Evolutionary conservation across 2,888 invertebrate species (phyloP), one percentile per base, ranked within the genome.

Genomic region (Carabus problematicus): DNA sequence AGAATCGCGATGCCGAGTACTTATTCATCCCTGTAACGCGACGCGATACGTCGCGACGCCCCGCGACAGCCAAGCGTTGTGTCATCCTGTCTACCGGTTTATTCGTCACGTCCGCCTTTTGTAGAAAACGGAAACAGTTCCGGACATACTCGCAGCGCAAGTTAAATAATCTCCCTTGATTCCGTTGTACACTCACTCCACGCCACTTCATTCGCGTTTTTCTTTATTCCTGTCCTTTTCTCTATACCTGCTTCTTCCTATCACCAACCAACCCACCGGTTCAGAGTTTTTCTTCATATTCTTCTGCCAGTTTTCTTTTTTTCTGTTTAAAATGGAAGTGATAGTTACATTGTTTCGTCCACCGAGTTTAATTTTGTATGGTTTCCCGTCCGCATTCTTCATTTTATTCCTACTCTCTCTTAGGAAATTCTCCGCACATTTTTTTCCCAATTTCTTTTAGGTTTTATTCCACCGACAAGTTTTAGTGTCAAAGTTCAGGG

Each of bases 381-480:
- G 29, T 12, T 56, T 56, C 39, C n/a, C 55, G 45, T 49, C 14
- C 54, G 43, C 16, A 69, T 43, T 54, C 55, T 68, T 62, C 62
- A 62, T 69, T 69, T 69, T 62, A 61, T 61, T 52, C 4, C 18
- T 11, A 16, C 8, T 64, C 16, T 40, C 56, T 64, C 43, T 55
- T 12, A 40, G 64, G 39, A 54, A 64, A 64, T 64, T 64, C 62
- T n/a, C 8, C 54, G 45, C 69, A 62, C 62, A 62, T 60, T 68
- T 69, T 68, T 73, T 74, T 74, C 73, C 75, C 29, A 29, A 73
- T 75, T 73, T 75, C 74, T 75, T 75, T 72, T 72, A 70, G 72
- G 75, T 71, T 72, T 73, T 75, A 75, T 76, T 74, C 73, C 72
- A 70, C 74, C 74, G 76, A 74, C 75, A 75, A 74, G 74, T 71